Conservation (phyloP, 2,113 vertebrate genomes). For the Xiphophorus hellerii region DNA sequence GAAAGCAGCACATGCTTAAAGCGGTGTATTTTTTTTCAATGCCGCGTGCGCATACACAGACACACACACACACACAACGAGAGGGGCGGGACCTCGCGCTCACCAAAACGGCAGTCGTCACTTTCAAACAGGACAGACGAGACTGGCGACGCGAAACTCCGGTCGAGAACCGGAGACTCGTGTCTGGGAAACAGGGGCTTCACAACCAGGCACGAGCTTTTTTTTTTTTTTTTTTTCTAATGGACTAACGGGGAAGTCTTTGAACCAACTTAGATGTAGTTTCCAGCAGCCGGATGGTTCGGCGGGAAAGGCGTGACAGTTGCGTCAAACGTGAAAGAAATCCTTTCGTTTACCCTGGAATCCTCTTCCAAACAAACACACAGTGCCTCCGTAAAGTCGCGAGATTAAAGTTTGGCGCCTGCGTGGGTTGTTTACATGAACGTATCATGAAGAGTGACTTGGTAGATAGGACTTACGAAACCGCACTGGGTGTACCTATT, state of each 20-base stretch:
- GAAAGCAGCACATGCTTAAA: background rate
- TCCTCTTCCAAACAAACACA: slow-evolving; percentile 41
- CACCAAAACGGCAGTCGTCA: background rate
- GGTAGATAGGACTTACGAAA: background rate
- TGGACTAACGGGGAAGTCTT: background rate
- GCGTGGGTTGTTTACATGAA: background rate
- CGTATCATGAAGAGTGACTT: background rate
- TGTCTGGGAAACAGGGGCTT: background rate
- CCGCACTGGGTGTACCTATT: background rate
- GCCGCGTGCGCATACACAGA: background rate
- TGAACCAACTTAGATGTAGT: background rate
- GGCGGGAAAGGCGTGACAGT: no score
- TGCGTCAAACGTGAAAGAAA: no score
- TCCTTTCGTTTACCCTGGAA: no score
- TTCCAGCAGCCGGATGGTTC: background rate
- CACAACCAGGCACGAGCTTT: background rate
- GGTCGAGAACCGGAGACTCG: background rate
- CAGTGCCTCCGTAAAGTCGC: background rate
- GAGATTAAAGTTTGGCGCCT: background rate
- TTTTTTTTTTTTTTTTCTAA: no score
- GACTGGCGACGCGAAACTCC: background rate
- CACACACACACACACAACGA: background rate
- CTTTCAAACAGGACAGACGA: background rate
- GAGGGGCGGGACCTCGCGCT: background rate
- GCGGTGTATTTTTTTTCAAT: no score